phyloP scores from a whole-genome alignment of 2,888 invertebrate species.

The Nomada hirtipes region DNA sequence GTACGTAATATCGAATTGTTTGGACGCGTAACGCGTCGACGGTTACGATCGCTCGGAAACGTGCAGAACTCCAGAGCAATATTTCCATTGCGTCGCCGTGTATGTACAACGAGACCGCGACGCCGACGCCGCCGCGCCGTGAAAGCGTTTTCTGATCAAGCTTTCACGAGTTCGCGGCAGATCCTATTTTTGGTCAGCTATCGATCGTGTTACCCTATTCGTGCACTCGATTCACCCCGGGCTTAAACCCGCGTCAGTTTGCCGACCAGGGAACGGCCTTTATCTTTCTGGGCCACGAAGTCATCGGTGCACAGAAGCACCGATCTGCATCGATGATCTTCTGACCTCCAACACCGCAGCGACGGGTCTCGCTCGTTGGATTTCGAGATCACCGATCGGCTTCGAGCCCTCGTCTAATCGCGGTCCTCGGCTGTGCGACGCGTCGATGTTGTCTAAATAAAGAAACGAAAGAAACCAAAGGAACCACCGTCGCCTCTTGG shows the following conservation, averaged over 20 bases:
- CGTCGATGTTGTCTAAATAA: constrained; percentile 17
- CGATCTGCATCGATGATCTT: constrained; percentile 73
- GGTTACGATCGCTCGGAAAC: background rate
- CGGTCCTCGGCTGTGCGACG: background rate
- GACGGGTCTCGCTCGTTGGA: constrained; percentile 52
- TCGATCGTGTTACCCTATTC: constrained; percentile 70
- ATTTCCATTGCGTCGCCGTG: background rate
- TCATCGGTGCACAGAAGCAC: constrained; percentile 71
- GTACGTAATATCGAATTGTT: too few relatives aligned
- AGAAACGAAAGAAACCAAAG: constrained; percentile 1
- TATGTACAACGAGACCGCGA: background rate
- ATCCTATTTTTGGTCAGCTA: constrained; percentile 71
- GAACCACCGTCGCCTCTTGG: background rate
- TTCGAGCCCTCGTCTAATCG: constrained; percentile 12
- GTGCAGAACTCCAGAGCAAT: background rate
- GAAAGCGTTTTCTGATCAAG: constrained; percentile 47
- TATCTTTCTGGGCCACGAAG: constrained; percentile 75
- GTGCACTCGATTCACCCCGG: constrained; percentile 68
- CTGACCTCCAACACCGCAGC: constrained; percentile 62
- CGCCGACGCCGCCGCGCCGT: constrained; percentile 3
- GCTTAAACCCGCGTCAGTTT: constrained; percentile 63
- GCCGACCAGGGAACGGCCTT: constrained; percentile 70
- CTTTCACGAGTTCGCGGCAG: constrained; percentile 46
- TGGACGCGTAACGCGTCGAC: too few relatives aligned
- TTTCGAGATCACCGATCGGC: constrained; percentile 55